These are phyloP conservation scores for Microvelia longipes DNA, from an alignment of 1,140 invertebrate species.

Conservation along the genomic window DNA sequence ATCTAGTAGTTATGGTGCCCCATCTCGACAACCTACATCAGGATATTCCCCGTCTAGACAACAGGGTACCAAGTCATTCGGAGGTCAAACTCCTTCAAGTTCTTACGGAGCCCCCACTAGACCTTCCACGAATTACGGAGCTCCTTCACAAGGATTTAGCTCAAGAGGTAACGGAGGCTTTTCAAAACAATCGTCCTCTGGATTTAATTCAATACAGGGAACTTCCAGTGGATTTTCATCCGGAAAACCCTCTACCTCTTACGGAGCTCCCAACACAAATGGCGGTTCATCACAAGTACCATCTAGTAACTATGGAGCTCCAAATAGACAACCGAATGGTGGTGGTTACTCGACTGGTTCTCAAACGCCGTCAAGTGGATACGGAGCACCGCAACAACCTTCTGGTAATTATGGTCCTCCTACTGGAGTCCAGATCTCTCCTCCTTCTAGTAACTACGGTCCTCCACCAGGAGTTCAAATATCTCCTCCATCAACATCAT, in stretches of 20 bases:
- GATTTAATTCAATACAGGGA: background rate
- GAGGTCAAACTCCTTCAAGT: background rate
- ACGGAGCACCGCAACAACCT: slow-evolving; percentile 13
- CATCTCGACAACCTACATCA: slow-evolving; percentile 7
- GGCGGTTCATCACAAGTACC: background rate
- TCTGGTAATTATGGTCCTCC: slow-evolving; percentile 17
- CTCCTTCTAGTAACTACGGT: slow-evolving; percentile 13
- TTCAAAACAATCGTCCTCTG: background rate
- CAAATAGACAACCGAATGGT: background rate
- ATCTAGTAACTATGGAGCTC: slow-evolving; percentile 4
- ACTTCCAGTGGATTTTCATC: background rate
- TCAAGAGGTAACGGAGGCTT: background rate
- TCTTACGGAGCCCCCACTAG: slow-evolving; percentile 1
- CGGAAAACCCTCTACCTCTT: background rate
- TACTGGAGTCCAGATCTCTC: background rate
- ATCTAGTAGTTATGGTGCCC: slow-evolving; percentile 13
- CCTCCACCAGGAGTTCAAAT: slow-evolving; percentile 6
- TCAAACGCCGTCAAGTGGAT: slow-evolving; percentile 11
- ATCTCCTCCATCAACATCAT: background rate
- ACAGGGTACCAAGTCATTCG: background rate
- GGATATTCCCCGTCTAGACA: slow-evolving; percentile 5
- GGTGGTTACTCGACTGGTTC: too few relatives aligned
- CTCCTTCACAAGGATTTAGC: slow-evolving; percentile 10
- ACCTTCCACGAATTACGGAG: slow-evolving; percentile 17
- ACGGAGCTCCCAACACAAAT: background rate